phyloP scores from a whole-genome alignment of 2,888 invertebrate species.

The Holacanthella duospinosa region DNA sequence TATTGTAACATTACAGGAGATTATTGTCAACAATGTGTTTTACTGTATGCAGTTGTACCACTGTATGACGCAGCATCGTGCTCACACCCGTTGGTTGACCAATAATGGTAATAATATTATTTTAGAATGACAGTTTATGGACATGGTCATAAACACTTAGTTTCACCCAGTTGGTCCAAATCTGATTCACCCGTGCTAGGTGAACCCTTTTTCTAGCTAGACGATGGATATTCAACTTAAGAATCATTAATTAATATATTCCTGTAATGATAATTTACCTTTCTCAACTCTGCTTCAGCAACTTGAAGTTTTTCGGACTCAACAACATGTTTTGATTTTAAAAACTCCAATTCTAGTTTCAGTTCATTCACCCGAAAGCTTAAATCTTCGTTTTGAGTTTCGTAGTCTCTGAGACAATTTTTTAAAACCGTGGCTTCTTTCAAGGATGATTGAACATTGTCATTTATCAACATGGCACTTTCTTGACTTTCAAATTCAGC shows the following conservation, averaged over 20 bases:
- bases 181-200: too few relatives aligned
- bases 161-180: too few relatives aligned
- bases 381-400: slow-evolving; percentile 22
- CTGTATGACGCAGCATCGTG: too few relatives aligned
- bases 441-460: slow-evolving; percentile 22
- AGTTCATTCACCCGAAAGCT: slow-evolving; percentile 25
- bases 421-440: slow-evolving; percentile 15
- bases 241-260: background rate
- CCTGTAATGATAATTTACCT: slow-evolving; percentile 15
- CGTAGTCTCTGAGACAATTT: slow-evolving; percentile 19
- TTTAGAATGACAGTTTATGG: too few relatives aligned
- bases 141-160: too few relatives aligned
- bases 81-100: too few relatives aligned
- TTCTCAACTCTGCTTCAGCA: slow-evolving; percentile 29
- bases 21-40: too few relatives aligned
- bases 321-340: slow-evolving; percentile 20
- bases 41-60: too few relatives aligned
- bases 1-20: too few relatives aligned
- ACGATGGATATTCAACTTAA: background rate
- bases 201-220: too few relatives aligned
- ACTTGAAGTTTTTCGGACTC: slow-evolving; percentile 26
- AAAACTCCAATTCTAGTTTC: slow-evolving; percentile 23
- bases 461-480: slow-evolving; percentile 29
- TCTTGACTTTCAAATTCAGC: slow-evolving; percentile 35
- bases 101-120: too few relatives aligned